Base-by-base conservation (phyloP, 2,797 vertebrate genomes). In the Eleutherodactylus coqui region DNA sequence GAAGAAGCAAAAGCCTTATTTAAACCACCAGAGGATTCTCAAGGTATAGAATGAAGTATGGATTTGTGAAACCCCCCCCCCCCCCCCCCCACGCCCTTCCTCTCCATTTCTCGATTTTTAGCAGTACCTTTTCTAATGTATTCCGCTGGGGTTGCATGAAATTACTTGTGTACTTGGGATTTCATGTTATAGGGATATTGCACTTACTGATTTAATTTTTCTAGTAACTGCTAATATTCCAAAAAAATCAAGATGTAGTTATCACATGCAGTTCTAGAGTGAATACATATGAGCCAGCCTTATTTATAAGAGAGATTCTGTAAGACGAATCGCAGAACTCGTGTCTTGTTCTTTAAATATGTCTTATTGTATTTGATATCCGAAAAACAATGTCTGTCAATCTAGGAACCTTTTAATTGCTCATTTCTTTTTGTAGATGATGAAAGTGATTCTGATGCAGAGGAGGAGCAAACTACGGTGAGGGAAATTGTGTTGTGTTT, bases 381-480 rank as follows among this genome's bases (percentile, higher is more conserved):
- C 27, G n/a, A 29, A 14, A 60, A 60, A 24, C 53, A 60, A 4
- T 60, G 5, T 9, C n/a, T 13, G 27, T n/a, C n/a, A n/a, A n/a
- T n/a, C n/a, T n/a, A n/a, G n/a, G n/a, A n/a, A n/a, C n/a, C n/a
- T n/a, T n/a, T n/a, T n/a, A 3, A 16, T 70, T 51, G 14, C 62
- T 38, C 41, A 27, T 27, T 21, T 14, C 13, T 90, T 90, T 43
- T 34, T 55, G 0, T 90, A 99, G 98, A 99, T 91, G 98, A 99
- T 2, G 98, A 99, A 91, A 99, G 98, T 0, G 98, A 99, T 90
- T 99, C 98, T 0, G 98, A 99, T 0, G 96, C 96, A 0, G 98
- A 99, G 85, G 98, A 99, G 89, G 98, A 99, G 84, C 97, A 99
- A 92, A 98, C 97, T 91, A 99, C 97, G 77, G 98, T 99, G 88